Evolutionary conservation across 1,140 invertebrate genomes (phyloP).

Genomic region (Drosophila kikkawai): DNA sequence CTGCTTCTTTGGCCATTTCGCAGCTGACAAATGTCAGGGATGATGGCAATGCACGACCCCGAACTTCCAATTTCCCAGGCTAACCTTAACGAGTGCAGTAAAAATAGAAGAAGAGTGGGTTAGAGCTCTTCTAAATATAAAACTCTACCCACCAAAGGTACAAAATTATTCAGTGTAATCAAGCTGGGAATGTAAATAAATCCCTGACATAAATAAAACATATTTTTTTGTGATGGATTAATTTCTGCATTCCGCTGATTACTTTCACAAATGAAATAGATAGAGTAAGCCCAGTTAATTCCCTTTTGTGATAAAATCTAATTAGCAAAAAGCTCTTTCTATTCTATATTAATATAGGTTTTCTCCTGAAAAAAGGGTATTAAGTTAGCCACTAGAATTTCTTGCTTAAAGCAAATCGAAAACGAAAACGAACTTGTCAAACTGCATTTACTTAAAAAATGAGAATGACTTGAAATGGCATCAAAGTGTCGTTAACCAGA

Average conservation of each 20-base stretch:
- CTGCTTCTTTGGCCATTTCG: slow-evolving; percentile 40
- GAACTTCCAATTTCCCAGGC: slow-evolving; percentile 25
- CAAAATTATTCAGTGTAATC: not conserved
- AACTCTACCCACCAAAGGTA: slow-evolving; percentile 13
- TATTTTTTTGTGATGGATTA: slow-evolving; percentile 19
- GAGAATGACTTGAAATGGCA: slow-evolving; percentile 22
- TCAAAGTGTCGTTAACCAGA: slow-evolving; percentile 29
- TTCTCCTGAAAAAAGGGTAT: not conserved
- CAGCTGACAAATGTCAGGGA: slow-evolving; percentile 51
- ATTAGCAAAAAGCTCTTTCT: slow-evolving; percentile 2
- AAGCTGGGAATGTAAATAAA: not conserved
- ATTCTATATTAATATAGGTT: not conserved
- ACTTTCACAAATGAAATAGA: slow-evolving; percentile 7
- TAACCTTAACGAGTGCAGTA: slow-evolving; percentile 8
- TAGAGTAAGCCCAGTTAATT: slow-evolving; percentile 15
- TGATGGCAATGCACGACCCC: slow-evolving; percentile 22
- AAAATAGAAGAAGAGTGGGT: not conserved
- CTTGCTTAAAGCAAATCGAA: slow-evolving; percentile 13
- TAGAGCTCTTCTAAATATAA: slow-evolving; percentile 14
- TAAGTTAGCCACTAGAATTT: not conserved
- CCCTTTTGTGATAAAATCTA: slow-evolving; percentile 1
- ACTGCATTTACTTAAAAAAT: slow-evolving; percentile 46
- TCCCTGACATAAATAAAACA: slow-evolving; percentile 13
- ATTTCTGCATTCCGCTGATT: slow-evolving; percentile 16
- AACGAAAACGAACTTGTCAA: slow-evolving; percentile 40